Evolutionary conservation across 2,797 vertebrate species (phyloP), one percentile per base, ranked within the genome.

Genomic region (Petrocephalus schoutedeni): DNA sequence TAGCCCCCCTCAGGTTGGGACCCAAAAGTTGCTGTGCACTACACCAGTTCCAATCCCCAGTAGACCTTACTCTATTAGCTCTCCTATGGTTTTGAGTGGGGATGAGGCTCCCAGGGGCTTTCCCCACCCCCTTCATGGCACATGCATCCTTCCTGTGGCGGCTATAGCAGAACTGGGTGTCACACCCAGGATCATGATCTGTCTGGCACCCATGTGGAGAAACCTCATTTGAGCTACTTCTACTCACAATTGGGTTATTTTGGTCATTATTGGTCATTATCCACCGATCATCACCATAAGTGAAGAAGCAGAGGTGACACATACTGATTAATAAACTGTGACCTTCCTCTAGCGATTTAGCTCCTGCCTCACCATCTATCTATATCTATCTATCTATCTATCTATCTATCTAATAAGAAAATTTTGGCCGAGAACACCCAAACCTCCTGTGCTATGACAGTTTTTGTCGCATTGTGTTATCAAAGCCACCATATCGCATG

Each of bases 251-350:
- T 67, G 61, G 61, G 23, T 32, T 64, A 23, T 64, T 64, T 64
- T 64, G 61, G 61, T 64, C 61, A 64, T 64, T 64, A 64, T 64
- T 64, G 61, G 61, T 64, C 61, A 64, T 64, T 64, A 64, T 64
- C 23, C 23, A 64, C 21, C 10, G 61, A 9, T 64, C 28, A 64
- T 9, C 21, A 64, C 10, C 23, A 64, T 64, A 64, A 28, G 61
- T 64, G 23, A 28, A 64, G 61, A 23, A 64, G 28, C 10, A 64
- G 9, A 64, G 61, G 61, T 2, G 23, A 64, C 61, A 64, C 23
- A 64, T 21, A 64, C 61, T 64, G 61, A 64, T 28, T 28, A 64
- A 64, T 28, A 64, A 64, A 64, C 61, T 3, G 23, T 64, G 61
- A 28, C 61, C 61, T 64, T 64, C 61, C 61, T 64, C 61, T 9